Conservation (phyloP, 2,113 vertebrate species). For the Maccullochella peelii region DNA sequence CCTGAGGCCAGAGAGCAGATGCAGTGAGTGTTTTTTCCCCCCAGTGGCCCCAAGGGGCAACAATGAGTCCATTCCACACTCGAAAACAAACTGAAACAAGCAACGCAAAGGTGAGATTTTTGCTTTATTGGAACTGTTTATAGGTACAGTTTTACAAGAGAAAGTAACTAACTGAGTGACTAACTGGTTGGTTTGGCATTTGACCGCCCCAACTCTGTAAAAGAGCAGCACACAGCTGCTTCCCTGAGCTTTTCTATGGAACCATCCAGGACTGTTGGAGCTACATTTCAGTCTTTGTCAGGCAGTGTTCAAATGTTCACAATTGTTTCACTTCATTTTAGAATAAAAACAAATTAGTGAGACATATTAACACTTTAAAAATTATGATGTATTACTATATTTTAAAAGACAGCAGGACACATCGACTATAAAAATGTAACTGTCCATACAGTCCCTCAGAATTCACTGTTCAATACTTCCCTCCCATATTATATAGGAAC, state of each 20-base stretch:
- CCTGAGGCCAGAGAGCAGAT: too few species aligned
- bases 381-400: neutral
- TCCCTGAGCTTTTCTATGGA: neutral
- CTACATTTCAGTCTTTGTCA: neutral
- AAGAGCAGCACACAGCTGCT: neutral
- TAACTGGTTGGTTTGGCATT: neutral
- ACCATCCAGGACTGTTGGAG: neutral
- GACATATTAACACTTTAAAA: neutral
- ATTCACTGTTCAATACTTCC: neutral
- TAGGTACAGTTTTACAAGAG: neutral
- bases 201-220: neutral
- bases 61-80: neutral
- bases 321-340: neutral
- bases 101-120: neutral
- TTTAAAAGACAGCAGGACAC: neutral
- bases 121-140: neutral
- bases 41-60: too few species aligned
- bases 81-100: neutral
- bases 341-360: neutral
- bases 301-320: neutral
- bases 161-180: too few species aligned
- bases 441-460: neutral
- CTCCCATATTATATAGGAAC: neutral
- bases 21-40: too few species aligned
- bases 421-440: neutral